Evolutionary conservation across 2,888 invertebrate species (phyloP).

Genomic region (Macrostomum cliftonense): DNA sequence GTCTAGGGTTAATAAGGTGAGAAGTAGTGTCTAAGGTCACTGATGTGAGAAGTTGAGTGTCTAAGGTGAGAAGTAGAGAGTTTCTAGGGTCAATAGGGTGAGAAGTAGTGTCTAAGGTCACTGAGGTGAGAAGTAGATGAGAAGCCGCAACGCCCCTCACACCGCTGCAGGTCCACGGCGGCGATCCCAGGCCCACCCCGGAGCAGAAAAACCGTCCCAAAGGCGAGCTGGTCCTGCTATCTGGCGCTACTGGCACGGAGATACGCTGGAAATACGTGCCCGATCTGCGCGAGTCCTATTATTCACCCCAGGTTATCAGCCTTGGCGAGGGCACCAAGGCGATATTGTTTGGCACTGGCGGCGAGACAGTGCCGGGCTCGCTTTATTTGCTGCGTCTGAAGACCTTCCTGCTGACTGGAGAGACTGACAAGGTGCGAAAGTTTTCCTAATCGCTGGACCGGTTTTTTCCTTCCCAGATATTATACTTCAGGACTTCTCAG

Average conservation of each 20-base stretch:
- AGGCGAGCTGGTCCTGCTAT: constrained; percentile 51
- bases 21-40: too few relatives aligned
- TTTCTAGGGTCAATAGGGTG: too few relatives aligned
- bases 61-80: too few relatives aligned
- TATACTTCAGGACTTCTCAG: too few relatives aligned
- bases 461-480: too few relatives aligned
- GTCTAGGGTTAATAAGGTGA: too few relatives aligned
- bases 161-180: constrained; percentile 2
- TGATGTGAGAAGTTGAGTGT: too few relatives aligned
- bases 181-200: not conserved
- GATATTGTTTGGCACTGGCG: constrained; percentile 54
- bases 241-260: constrained; percentile 50
- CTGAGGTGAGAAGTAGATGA: too few relatives aligned
- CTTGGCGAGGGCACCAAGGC: constrained; percentile 40
- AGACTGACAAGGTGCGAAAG: constrained; percentile 28
- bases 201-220: constrained; percentile 33
- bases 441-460: too few relatives aligned
- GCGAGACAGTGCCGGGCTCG: constrained; percentile 52
- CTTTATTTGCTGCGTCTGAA: constrained; percentile 49
- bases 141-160: too few relatives aligned
- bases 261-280: constrained; percentile 46
- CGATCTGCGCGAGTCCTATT: constrained; percentile 50
- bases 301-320: constrained; percentile 48
- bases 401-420: constrained; percentile 31
- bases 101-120: too few relatives aligned